Evolutionary conservation across 2,888 invertebrate species (phyloP).

Genomic region (Baronia brevicornis): DNA sequence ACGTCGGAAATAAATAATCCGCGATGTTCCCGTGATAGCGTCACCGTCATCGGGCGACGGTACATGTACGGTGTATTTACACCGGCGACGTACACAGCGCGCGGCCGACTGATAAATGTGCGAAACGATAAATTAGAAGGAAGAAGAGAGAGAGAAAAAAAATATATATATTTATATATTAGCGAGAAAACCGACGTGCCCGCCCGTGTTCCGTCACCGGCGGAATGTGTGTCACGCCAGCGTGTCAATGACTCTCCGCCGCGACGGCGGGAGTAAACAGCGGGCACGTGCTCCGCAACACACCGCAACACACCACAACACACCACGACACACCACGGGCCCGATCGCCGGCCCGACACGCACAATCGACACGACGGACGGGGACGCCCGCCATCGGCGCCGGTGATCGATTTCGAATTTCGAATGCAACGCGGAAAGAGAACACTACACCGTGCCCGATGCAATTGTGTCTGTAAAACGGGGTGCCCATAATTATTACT

Average conservation of each 20-base stretch:
- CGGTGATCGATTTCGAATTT: constrained; percentile 12
- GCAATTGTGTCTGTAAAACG: too few relatives aligned
- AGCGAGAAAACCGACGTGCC: constrained; percentile 52
- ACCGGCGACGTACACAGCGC: constrained; percentile 23
- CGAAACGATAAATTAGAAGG: constrained; percentile 40
- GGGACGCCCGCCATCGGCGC: constrained; percentile 14
- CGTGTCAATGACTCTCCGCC: constrained; percentile 67
- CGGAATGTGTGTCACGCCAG: constrained; percentile 72
- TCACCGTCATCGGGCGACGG: too few relatives aligned
- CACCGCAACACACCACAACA: constrained; percentile 36
- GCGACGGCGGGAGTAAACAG: constrained; percentile 66
- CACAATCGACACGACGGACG: constrained; percentile 25
- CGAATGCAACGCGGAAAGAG: constrained; percentile 13
- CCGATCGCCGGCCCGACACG: constrained; percentile 24
- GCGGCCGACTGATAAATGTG: constrained; percentile 19
- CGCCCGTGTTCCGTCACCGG: constrained; percentile 52
- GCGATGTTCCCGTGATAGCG: too few relatives aligned
- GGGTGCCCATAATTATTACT: too few relatives aligned
- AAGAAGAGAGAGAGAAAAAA: constrained; percentile 27
- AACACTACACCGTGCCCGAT: too few relatives aligned
- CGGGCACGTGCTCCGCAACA: constrained; percentile 54
- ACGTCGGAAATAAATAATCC: too few relatives aligned
- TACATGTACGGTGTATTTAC: constrained; percentile 22
- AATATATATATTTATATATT: too few relatives aligned
- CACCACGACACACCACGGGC: constrained; percentile 33